phyloP scores from a whole-genome alignment of 2,797 vertebrate species.

The Lithobates sylvaticus region DNA sequence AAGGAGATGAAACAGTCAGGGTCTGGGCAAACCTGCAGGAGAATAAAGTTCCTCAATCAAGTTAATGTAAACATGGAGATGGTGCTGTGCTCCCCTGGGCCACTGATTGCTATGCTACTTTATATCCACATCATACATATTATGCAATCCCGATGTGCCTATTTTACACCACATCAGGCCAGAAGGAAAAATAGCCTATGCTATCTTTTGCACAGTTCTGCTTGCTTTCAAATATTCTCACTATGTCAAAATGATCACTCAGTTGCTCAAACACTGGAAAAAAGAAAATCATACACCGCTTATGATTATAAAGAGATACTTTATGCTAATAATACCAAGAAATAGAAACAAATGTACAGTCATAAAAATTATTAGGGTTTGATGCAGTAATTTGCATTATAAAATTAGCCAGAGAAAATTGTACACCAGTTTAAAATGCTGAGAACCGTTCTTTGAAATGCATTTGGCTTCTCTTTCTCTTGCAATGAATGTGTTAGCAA shows the following conservation, averaged over 20 bases:
- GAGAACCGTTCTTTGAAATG: neutral
- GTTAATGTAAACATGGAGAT: neutral
- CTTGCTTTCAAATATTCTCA: neutral
- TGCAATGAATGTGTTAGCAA: neutral
- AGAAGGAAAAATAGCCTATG: neutral
- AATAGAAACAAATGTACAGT: neutral
- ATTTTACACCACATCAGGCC: neutral
- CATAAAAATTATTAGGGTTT: neutral
- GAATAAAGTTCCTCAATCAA: neutral
- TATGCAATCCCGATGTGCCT: neutral
- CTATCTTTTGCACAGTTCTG: neutral
- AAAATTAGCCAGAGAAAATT: neutral
- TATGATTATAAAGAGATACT: neutral
- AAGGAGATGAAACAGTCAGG: neutral
- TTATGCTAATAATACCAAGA: neutral
- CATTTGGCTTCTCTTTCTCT: neutral
- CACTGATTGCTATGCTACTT: neutral
- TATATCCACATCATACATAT: neutral
- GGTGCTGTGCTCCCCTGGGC: neutral
- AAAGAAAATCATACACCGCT: neutral
- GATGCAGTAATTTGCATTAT: neutral
- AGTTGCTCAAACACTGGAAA: neutral
- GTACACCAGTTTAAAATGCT: neutral
- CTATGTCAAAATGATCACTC: neutral
- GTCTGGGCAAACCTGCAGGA: neutral